A percentile compares a stretch with the other conserved stretches of the same genome.
phyloP scores from a whole-genome alignment of 2,888 invertebrate genomes.

The Mesopsocus fuscifrons region DNA sequence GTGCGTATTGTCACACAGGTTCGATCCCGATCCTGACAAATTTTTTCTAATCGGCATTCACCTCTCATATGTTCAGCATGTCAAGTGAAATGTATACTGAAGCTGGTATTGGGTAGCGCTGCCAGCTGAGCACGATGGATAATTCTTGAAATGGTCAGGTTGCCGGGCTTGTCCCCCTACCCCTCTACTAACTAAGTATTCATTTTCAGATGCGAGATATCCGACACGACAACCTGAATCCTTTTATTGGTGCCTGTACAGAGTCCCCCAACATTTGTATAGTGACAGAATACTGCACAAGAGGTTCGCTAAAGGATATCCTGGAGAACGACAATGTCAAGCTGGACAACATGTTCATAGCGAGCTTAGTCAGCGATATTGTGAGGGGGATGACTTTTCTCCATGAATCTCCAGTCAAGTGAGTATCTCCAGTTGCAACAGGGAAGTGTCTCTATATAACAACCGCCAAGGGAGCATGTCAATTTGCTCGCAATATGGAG shows the following conservation, averaged over 20 bases:
- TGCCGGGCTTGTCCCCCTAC: too few species aligned
- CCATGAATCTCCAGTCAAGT: slow-evolving; percentile 3
- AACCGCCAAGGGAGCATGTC: too few species aligned
- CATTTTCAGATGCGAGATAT: slow-evolving; percentile 59
- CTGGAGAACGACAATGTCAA: slow-evolving; percentile 89
- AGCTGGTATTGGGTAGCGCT: not conserved
- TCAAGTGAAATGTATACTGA: too few species aligned
- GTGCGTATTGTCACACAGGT: slow-evolving; percentile 40
- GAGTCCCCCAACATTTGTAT: slow-evolving; percentile 82
- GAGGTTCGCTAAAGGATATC: slow-evolving; percentile 86
- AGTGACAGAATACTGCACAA: slow-evolving; percentile 71
- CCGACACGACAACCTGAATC: slow-evolving; percentile 78
- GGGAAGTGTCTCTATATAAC: slow-evolving; percentile 7
- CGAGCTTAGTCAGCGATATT: slow-evolving; percentile 86
- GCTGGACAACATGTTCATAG: slow-evolving; percentile 89
- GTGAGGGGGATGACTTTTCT: slow-evolving; percentile 46
- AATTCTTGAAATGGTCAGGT: too few species aligned
- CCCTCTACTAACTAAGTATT: slow-evolving; percentile 4
- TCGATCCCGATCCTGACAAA: too few species aligned
- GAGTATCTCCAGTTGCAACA: not conserved
- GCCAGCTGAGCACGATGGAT: too few species aligned
- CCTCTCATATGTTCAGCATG: too few species aligned
- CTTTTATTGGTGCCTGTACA: slow-evolving; percentile 81
- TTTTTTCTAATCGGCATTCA: too few species aligned
- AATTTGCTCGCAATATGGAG: not conserved